These are phyloP conservation scores for Azemiops feae DNA, from an alignment of 2,113 vertebrate genomes.

Conservation along the genomic window DNA sequence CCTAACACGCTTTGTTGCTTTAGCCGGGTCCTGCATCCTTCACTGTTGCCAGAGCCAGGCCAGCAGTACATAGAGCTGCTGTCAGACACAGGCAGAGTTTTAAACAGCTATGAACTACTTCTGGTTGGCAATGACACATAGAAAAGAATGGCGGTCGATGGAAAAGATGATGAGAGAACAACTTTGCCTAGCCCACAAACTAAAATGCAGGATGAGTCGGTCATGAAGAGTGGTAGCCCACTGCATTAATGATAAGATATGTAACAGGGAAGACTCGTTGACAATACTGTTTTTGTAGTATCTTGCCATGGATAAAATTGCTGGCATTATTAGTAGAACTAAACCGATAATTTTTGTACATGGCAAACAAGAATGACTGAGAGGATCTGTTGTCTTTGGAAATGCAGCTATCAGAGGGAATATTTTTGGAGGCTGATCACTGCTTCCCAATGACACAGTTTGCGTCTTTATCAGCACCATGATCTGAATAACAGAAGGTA, in stretches of 20 bases:
- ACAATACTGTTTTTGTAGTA: background rate
- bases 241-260: background rate
- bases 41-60: background rate
- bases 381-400: background rate
- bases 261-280: background rate
- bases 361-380: background rate
- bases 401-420: background rate
- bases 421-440: background rate
- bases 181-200: background rate
- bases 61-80: background rate
- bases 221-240: background rate
- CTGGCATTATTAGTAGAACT: background rate
- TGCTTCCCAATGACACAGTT: background rate
- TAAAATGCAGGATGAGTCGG: background rate
- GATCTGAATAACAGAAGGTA: background rate
- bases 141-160: background rate
- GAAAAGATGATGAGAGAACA: background rate
- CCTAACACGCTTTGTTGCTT: background rate
- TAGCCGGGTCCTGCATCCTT: background rate
- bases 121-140: background rate
- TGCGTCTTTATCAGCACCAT: background rate
- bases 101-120: background rate
- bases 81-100: background rate
- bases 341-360: background rate
- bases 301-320: background rate